Conservation (phyloP, 2,113 vertebrate species). For the Tiliqua scincoides region DNA sequence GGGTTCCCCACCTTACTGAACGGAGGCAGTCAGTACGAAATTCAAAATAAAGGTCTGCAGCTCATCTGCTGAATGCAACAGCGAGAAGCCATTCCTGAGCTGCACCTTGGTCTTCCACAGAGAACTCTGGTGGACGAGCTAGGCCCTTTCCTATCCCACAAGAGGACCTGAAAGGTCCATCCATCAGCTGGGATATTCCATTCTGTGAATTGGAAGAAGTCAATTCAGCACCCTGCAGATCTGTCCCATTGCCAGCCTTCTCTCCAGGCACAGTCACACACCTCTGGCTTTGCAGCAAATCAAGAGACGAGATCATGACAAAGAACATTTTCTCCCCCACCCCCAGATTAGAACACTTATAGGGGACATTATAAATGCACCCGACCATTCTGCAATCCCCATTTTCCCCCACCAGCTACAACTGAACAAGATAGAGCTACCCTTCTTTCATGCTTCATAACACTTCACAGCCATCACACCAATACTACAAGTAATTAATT, state of each 20-base stretch:
- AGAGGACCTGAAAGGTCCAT: background rate
- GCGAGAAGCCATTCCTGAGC: background rate
- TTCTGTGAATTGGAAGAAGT: background rate
- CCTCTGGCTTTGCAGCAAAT: background rate
- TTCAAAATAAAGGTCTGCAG: background rate
- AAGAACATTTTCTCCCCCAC: background rate
- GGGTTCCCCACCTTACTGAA: background rate
- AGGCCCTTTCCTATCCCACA: background rate
- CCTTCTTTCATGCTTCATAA: constrained; percentile 65
- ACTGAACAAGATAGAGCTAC: background rate
- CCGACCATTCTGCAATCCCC: background rate
- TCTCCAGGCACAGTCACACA: background rate
- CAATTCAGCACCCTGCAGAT: background rate
- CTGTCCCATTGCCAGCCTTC: background rate
- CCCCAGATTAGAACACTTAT: background rate
- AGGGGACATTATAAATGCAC: background rate
- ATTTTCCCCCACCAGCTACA: constrained; percentile 43
- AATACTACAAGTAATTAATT: constrained; percentile 75
- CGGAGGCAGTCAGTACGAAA: background rate
- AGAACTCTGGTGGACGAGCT: background rate
- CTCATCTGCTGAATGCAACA: background rate
- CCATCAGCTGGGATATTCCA: background rate
- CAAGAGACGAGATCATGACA: background rate
- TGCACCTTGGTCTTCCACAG: background rate
- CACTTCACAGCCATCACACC: constrained; percentile 67